phyloP scores from a whole-genome alignment of 2,113 vertebrate species.

The Lepus europaeus region DNA sequence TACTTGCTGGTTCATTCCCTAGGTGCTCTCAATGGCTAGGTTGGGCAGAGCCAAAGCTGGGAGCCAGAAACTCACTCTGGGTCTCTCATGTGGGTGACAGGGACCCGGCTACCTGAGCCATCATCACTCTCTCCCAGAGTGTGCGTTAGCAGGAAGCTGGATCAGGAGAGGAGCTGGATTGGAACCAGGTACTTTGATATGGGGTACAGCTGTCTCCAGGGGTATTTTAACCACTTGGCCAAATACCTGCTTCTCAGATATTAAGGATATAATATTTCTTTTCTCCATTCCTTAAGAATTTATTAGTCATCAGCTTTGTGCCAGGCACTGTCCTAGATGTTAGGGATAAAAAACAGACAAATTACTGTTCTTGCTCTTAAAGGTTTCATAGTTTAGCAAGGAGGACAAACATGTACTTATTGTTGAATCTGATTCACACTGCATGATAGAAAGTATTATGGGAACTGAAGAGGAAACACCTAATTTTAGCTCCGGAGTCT shows the following conservation, averaged over 20 bases:
- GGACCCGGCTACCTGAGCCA: too few species aligned
- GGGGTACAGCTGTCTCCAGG: too few species aligned
- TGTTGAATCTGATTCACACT: background rate
- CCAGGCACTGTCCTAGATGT: background rate
- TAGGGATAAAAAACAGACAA: conserved; percentile 10
- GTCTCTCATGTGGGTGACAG: too few species aligned
- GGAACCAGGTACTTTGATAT: too few species aligned
- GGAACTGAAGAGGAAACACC: background rate
- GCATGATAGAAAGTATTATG: background rate
- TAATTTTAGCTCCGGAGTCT: background rate
- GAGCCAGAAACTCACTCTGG: too few species aligned
- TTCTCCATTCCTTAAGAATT: background rate
- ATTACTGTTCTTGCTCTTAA: conserved; percentile 2
- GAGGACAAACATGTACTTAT: background rate
- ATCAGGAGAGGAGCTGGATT: too few species aligned
- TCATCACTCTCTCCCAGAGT: too few species aligned
- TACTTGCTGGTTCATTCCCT: too few species aligned
- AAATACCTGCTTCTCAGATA: background rate
- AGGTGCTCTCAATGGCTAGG: too few species aligned
- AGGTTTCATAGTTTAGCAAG: background rate
- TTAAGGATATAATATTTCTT: background rate
- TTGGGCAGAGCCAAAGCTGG: too few species aligned
- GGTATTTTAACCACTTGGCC: too few species aligned
- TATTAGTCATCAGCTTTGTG: conserved; percentile 12
- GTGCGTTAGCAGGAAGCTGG: too few species aligned